Evolutionary conservation across 1,140 invertebrate species (phyloP).

Genomic region (Caerostris darwini): DNA sequence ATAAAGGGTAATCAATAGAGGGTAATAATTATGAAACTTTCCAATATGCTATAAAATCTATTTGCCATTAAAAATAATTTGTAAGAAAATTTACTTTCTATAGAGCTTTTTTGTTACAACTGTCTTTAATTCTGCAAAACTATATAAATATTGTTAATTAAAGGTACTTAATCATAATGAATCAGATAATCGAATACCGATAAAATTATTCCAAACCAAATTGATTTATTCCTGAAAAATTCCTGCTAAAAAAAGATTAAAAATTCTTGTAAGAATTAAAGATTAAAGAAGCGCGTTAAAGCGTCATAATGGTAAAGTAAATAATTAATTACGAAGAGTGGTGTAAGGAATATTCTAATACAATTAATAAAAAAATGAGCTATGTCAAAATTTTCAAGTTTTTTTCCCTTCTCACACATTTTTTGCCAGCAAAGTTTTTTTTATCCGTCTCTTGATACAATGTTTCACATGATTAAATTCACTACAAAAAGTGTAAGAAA

Average conservation of each 20-base stretch:
- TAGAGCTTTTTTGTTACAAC: too few species aligned
- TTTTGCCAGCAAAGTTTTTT: neutral
- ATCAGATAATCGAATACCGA: neutral
- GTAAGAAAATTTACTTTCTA: too few species aligned
- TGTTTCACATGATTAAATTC: conserved; percentile 42
- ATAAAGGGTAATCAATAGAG: too few species aligned
- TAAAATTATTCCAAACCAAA: neutral
- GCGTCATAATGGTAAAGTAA: conserved; percentile 18
- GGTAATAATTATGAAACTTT: too few species aligned
- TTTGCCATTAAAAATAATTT: too few species aligned
- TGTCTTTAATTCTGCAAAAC: too few species aligned
- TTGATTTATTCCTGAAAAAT: neutral
- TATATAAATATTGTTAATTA: neutral
- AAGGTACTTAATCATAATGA: neutral
- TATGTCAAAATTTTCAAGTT: conserved; percentile 32
- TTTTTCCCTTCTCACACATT: neutral
- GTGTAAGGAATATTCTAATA: conserved; percentile 8
- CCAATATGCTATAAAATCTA: too few species aligned
- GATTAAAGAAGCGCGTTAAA: conserved; percentile 16
- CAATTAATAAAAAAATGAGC: conserved; percentile 13
- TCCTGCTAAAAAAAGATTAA: neutral
- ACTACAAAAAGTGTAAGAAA: neutral
- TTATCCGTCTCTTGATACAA: neutral
- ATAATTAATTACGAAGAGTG: conserved; percentile 1
- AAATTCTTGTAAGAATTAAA: neutral